Evolutionary conservation across 2,113 vertebrate genomes (phyloP).

Genomic region (Psophia crepitans): DNA sequence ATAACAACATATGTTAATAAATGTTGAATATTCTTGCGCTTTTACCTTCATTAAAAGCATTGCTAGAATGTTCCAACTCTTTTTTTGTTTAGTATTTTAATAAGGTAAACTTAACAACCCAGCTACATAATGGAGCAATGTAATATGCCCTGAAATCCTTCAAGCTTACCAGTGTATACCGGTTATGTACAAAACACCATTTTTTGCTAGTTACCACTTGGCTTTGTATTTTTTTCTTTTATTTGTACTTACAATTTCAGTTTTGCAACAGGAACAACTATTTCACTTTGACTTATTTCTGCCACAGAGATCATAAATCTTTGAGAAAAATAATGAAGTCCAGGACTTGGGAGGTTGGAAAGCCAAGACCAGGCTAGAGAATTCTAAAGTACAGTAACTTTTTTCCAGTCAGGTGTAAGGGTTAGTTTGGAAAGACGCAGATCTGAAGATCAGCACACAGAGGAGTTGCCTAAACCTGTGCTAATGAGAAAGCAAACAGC

Average conservation of each 20-base stretch:
- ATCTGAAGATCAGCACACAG: not conserved
- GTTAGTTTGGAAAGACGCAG: not conserved
- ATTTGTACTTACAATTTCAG: not conserved
- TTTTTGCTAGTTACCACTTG: not conserved
- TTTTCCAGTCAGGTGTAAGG: not conserved
- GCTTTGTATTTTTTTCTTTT: not conserved
- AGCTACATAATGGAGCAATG: not conserved
- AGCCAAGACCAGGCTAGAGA: not conserved
- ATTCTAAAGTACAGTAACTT: not conserved
- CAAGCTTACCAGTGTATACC: not conserved
- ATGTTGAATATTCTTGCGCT: not conserved
- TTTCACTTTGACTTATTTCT: not conserved
- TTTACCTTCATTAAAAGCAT: not conserved
- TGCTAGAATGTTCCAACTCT: not conserved
- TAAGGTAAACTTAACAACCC: not conserved
- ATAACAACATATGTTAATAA: not conserved
- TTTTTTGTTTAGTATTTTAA: not conserved
- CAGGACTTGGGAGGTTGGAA: not conserved
- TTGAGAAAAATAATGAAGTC: not conserved
- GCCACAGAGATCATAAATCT: not conserved
- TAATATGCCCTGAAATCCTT: not conserved
- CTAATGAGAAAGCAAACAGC: not conserved
- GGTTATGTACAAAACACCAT: not conserved
- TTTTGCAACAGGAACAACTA: not conserved
- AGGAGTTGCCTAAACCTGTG: not conserved